These are phyloP conservation scores for Ridgeia piscesae DNA, from an alignment of 1,140 invertebrate genomes.

Conservation along the genomic window DNA sequence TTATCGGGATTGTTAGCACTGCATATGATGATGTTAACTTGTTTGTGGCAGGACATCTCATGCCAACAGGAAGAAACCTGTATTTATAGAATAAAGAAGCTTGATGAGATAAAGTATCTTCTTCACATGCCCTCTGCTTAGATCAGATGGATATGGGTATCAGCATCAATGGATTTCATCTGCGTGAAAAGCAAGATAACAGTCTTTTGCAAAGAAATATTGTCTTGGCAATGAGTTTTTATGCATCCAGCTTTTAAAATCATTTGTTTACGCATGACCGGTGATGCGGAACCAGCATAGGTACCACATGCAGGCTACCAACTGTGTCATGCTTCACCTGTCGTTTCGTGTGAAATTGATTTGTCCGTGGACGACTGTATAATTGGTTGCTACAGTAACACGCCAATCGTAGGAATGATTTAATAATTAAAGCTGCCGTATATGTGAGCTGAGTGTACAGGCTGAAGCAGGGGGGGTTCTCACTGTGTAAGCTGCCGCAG, in stretches of 20 bases:
- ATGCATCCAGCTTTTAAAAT: not conserved
- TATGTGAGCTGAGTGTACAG: not conserved
- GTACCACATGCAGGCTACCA: not conserved
- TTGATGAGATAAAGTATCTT: too few species aligned
- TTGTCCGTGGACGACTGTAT: not conserved
- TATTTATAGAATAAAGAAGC: too few species aligned
- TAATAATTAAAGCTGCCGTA: not conserved
- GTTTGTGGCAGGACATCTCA: not conserved
- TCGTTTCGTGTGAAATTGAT: not conserved
- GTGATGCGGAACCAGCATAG: not conserved
- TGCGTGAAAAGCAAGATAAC: too few species aligned
- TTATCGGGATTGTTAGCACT: not conserved
- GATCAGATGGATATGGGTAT: too few species aligned
- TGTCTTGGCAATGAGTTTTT: not conserved
- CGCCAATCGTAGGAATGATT: not conserved
- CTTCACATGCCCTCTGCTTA: too few species aligned
- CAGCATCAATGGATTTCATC: too few species aligned
- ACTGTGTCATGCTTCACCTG: not conserved
- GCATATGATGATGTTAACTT: not conserved
- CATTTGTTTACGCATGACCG: not conserved
- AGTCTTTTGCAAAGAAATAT: not conserved
- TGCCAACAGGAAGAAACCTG: too few species aligned
- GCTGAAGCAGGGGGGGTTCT: not conserved
- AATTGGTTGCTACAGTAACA: conserved; percentile 5
- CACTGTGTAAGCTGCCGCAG: not conserved